Conservation (phyloP, 1,140 invertebrate genomes). For the Lucilia sericata region DNA sequence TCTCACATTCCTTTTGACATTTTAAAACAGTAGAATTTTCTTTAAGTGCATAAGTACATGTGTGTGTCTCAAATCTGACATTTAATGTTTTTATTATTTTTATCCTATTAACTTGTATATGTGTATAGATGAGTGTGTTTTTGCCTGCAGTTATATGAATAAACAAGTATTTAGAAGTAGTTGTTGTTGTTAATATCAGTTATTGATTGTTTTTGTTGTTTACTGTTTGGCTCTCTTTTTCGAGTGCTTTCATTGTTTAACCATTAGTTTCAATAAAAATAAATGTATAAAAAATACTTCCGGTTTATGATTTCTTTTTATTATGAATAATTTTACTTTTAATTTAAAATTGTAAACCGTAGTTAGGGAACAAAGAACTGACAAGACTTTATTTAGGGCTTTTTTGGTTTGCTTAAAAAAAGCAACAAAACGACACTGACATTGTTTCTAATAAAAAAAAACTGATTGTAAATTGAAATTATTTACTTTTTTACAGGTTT, state of each 20-base stretch:
- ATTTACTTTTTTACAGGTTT: neutral
- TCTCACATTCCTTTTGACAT: neutral
- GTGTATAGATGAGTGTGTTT: neutral
- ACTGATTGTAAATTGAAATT: neutral
- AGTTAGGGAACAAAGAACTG: neutral
- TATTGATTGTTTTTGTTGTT: neutral
- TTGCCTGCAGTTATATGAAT: neutral
- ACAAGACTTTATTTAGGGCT: neutral
- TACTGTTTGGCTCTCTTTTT: neutral
- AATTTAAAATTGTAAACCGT: neutral
- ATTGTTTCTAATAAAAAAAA: neutral
- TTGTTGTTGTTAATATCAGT: neutral
- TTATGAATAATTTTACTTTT: neutral
- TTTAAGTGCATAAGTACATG: too few species aligned
- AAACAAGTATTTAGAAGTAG: neutral
- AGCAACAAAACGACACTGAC: neutral
- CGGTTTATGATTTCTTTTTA: neutral
- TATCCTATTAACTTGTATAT: too few species aligned
- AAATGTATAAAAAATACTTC: neutral
- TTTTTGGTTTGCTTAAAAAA: neutral
- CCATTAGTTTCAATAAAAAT: neutral
- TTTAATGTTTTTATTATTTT: too few species aligned
- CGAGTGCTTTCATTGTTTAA: conserved; percentile 1
- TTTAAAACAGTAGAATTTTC: neutral
- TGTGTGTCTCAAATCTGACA: too few species aligned